Conservation (phyloP, 1,140 invertebrate genomes). For the Conopomorpha cramerella region DNA sequence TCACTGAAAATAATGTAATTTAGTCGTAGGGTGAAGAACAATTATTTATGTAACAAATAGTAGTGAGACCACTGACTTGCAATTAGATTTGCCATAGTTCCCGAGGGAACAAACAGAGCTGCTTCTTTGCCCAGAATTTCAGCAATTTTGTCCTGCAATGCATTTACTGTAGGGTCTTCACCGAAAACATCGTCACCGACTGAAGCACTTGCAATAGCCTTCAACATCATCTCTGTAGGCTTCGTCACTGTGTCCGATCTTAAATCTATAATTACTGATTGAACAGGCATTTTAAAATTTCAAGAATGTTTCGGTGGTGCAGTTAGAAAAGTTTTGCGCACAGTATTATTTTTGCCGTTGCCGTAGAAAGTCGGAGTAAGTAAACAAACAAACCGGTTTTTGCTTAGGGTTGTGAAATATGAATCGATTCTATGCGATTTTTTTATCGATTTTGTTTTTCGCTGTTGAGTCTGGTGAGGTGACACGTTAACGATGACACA, state of each 20-base stretch:
- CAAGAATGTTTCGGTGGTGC: no score
- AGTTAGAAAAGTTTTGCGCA: no score
- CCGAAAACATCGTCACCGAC: conserved; percentile 93
- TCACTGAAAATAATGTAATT: conserved; percentile 73
- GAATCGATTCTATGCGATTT: no score
- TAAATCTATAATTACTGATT: conserved; percentile 26
- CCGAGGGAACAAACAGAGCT: conserved; percentile 86
- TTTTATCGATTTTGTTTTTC: no score
- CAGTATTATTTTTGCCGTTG: no score
- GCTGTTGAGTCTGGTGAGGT: no score
- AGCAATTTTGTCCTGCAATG: conserved; percentile 77
- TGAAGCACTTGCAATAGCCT: conserved; percentile 82
- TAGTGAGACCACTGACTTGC: conserved; percentile 82
- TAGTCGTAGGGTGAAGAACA: no score
- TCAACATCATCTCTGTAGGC: conserved; percentile 81
- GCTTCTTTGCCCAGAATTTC: conserved; percentile 85
- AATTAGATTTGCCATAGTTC: conserved; percentile 95
- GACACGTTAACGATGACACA: no score
- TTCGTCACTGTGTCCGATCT: conserved; percentile 59
- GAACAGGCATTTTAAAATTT: background rate
- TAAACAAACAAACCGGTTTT: no score
- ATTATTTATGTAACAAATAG: no score
- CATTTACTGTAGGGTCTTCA: conserved; percentile 91
- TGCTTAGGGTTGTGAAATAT: no score
- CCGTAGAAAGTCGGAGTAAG: no score